phyloP scores from a whole-genome alignment of 1,140 invertebrate genomes.

The Drosophila sucinea region DNA sequence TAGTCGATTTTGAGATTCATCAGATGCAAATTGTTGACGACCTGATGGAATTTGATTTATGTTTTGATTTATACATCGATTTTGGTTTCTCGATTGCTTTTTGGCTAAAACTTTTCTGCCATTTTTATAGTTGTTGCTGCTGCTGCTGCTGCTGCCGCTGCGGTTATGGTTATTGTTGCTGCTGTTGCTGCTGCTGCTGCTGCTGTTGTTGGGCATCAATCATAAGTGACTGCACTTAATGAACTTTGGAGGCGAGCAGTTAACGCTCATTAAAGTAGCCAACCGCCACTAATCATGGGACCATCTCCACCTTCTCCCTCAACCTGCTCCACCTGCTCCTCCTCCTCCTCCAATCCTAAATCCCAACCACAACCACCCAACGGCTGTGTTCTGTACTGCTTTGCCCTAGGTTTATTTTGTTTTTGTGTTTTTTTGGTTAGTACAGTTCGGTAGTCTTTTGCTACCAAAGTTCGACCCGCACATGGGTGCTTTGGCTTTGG shows the following conservation, averaged over 20 bases:
- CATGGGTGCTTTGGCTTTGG: slow-evolving; percentile 49
- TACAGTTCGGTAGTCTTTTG: slow-evolving; percentile 76
- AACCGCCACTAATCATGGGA: slow-evolving; percentile 72
- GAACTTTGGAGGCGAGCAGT: slow-evolving; percentile 76
- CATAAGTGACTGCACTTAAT: slow-evolving; percentile 71
- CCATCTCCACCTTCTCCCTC: slow-evolving; percentile 26
- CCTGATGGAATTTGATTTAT: slow-evolving; percentile 56
- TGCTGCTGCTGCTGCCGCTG: background rate
- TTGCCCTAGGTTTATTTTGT: slow-evolving; percentile 2
- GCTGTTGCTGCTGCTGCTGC: slow-evolving; percentile 64
- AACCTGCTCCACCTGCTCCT: background rate
- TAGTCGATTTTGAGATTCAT: slow-evolving; percentile 20
- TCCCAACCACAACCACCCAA: no score
- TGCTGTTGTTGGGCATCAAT: slow-evolving; percentile 66
- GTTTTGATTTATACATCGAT: slow-evolving; percentile 52
- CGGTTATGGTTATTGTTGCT: slow-evolving; percentile 30
- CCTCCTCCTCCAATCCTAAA: background rate
- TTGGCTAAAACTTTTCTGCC: slow-evolving; percentile 15
- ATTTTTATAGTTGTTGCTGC: slow-evolving; percentile 4
- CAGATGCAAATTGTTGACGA: slow-evolving; percentile 51
- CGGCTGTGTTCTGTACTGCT: background rate
- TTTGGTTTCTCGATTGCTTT: slow-evolving; percentile 35
- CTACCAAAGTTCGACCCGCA: slow-evolving; percentile 68
- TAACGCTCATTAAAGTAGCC: slow-evolving; percentile 80
- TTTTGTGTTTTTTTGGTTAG: slow-evolving; percentile 39